Percentiles rank a stretch among this genome's conserved stretches.
phyloP scores from a whole-genome alignment of 2,797 vertebrate genomes.

The Halcyon badia region DNA sequence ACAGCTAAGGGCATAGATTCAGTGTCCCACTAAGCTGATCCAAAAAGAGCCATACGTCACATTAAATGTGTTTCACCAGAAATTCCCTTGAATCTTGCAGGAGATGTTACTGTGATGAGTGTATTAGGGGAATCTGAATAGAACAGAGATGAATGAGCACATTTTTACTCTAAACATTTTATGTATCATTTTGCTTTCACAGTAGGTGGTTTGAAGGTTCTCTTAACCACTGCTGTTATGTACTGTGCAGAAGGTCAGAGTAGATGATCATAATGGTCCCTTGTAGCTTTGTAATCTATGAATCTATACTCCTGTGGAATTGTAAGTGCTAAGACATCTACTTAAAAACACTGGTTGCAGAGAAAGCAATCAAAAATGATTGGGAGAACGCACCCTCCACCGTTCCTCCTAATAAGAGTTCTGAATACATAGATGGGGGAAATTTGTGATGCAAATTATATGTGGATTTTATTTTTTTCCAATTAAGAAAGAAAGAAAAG shows the following conservation, averaged over 20 bases:
- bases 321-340: slow-evolving; percentile 3
- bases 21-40: background rate
- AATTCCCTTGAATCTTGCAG: background rate
- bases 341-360: background rate
- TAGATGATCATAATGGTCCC: background rate
- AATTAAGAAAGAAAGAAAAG: background rate
- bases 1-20: background rate
- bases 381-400: background rate
- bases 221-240: background rate
- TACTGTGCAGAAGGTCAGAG: slow-evolving; percentile 23
- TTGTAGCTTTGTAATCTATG: slow-evolving; percentile 36
- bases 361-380: background rate
- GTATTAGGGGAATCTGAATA: background rate
- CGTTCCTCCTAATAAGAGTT: background rate
- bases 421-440: background rate
- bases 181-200: background rate
- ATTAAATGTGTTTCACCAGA: background rate
- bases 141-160: background rate
- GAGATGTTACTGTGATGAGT: background rate
- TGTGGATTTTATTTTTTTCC: background rate
- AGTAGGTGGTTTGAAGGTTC: slow-evolving; percentile 4
- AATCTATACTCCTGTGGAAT: slow-evolving; percentile 3
- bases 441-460: background rate
- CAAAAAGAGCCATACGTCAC: background rate
- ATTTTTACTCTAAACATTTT: slow-evolving; percentile 29